Conservation (phyloP, 2,888 invertebrate genomes). For the Pterostichus madidus region DNA sequence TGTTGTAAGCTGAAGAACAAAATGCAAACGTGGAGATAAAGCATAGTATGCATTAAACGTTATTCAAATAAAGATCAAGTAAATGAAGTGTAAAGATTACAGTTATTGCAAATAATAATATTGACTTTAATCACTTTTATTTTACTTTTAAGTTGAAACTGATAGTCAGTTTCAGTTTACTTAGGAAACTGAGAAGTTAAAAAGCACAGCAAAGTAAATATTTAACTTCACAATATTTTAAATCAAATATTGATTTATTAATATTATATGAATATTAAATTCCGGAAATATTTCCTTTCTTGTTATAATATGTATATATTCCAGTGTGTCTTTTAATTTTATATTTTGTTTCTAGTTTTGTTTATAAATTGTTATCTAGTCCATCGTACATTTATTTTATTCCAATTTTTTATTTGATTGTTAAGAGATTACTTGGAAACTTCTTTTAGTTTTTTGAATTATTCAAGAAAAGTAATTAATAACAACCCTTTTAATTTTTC, state of each 20-base stretch:
- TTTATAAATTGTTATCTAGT: too few species aligned
- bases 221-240: constrained; percentile 10
- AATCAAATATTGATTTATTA: constrained; percentile 28
- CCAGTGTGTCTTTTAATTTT: too few species aligned
- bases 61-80: not conserved
- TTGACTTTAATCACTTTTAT: constrained; percentile 4
- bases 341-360: too few species aligned
- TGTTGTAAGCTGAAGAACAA: not conserved
- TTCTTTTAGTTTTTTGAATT: too few species aligned
- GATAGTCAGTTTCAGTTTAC: constrained; percentile 23
- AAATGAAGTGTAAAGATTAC: constrained; percentile 36
- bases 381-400: too few species aligned
- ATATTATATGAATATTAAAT: constrained; percentile 4
- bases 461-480: too few species aligned
- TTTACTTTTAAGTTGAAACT: not conserved
- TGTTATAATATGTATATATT: not conserved
- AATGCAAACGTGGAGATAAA: not conserved
- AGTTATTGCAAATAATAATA: constrained; percentile 1
- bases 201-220: not conserved
- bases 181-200: constrained; percentile 1
- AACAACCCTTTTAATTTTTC: too few species aligned
- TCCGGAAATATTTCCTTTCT: not conserved
- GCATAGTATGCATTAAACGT: not conserved
- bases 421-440: too few species aligned
- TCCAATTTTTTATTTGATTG: too few species aligned